Evolutionary conservation across 2,113 vertebrate genomes (phyloP), one percentile per base, ranked within the genome.

Genomic region (Agelaius phoeniceus): DNA sequence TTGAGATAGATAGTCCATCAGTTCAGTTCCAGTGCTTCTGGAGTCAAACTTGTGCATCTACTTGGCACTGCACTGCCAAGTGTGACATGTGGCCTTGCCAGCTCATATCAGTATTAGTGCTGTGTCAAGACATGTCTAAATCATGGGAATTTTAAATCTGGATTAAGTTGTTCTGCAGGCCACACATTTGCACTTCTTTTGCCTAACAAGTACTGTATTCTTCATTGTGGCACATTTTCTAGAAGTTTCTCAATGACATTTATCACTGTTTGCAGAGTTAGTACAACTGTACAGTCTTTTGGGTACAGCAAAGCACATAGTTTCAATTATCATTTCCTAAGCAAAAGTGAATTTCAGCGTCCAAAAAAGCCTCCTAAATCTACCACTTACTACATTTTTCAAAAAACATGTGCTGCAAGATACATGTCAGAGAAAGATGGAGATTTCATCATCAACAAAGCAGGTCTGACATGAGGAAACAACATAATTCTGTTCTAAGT

Each of bases 381-480:
- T 91, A 8, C 43, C 37, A 27, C 3, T 78, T 83, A 62, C 0
- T 11, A 31, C 44, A 23, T 88, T 77, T 86, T 66, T 59, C 6
- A 63, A 79, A 87, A 90, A n/a, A 24, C 0, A 1, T 1, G 1
- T 33, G 13, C 59, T 91, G 23, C 27, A 80, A 85, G 58, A n/a
- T 72, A 41, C 0, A 0, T 89, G 44, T 35, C 16, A 35, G 69
- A 75, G 0, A n/a, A 80, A 44, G 89, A 21, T 6, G 27, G n/a
- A 72, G 23, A 43, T 80, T 19, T 82, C 43, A 27, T 95, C 8
- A 31, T 82, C n/a, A 61, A 7, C 33, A 86, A 92, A 83, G 26
- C 52, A 81, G 30, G 8, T 89, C 39, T 79, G 55, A 59, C 8
- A 20, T 61, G 41, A 72, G 9, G 30, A 72, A 91, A 28, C 19